phyloP scores from a whole-genome alignment of 2,113 vertebrate species.

The Odocoileus hemionus region DNA sequence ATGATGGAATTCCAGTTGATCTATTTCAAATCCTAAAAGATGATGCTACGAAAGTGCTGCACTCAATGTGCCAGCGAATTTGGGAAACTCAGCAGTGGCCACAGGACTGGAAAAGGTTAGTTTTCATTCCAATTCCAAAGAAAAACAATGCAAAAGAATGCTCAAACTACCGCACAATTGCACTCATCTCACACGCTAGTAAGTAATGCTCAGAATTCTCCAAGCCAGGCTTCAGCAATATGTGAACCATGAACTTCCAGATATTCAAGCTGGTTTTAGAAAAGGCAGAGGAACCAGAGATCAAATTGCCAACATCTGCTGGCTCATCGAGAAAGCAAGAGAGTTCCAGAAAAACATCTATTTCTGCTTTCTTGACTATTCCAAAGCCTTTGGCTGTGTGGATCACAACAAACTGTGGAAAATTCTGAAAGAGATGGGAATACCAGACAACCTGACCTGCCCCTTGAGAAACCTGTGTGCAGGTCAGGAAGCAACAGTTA shows the following conservation, averaged over 20 bases:
- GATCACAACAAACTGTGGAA: background rate
- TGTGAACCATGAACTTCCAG: accelerated
- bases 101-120: background rate
- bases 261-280: background rate
- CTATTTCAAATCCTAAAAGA: accelerated
- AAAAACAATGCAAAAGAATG: background rate
- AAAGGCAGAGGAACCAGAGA: background rate
- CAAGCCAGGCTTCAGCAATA: background rate
- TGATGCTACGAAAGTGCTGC: background rate
- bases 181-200: background rate
- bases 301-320: background rate
- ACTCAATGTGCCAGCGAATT: background rate
- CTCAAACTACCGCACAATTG: accelerated
- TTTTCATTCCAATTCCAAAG: background rate
- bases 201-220: background rate
- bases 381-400: background rate
- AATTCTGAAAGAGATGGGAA: background rate
- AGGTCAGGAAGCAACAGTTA: background rate
- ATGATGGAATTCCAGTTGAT: background rate
- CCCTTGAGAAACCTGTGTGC: background rate
- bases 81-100: background rate
- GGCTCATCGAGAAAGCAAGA: background rate
- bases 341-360: background rate
- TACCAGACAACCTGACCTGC: background rate
- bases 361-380: background rate